Conservation (phyloP, 2,797 vertebrate species). For the Trichosurus vulpecula region DNA sequence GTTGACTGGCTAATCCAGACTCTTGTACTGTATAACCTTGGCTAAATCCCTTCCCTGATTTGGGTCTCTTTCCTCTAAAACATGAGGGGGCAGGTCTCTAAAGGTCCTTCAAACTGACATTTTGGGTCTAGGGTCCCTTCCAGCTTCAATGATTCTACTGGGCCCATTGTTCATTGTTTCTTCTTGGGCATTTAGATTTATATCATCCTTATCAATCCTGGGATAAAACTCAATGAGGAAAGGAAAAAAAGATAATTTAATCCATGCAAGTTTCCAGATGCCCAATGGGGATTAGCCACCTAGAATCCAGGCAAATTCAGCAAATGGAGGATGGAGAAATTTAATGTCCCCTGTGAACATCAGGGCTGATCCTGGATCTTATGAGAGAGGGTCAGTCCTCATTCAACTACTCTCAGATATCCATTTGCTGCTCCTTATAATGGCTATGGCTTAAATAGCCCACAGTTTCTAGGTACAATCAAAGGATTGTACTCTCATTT, state of each 20-base stretch:
- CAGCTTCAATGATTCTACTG: neutral
- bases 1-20: neutral
- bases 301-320: neutral
- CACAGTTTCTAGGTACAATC: neutral
- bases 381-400: neutral
- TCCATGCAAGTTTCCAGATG: neutral
- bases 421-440: neutral
- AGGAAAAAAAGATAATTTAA: neutral
- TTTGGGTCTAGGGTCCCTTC: neutral
- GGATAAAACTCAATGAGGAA: neutral
- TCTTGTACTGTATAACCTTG: neutral
- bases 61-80: neutral
- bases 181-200: neutral
- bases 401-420: neutral
- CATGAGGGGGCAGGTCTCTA: neutral
- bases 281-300: neutral
- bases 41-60: neutral
- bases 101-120: neutral
- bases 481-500: neutral
- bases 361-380: neutral
- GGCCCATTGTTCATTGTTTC: neutral
- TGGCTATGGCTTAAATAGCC: neutral
- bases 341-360: neutral
- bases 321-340: neutral
- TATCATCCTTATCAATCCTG: neutral